These are phyloP conservation scores for Ditula angustiorana DNA, from an alignment of 2,888 invertebrate species.

Conservation along the genomic window DNA sequence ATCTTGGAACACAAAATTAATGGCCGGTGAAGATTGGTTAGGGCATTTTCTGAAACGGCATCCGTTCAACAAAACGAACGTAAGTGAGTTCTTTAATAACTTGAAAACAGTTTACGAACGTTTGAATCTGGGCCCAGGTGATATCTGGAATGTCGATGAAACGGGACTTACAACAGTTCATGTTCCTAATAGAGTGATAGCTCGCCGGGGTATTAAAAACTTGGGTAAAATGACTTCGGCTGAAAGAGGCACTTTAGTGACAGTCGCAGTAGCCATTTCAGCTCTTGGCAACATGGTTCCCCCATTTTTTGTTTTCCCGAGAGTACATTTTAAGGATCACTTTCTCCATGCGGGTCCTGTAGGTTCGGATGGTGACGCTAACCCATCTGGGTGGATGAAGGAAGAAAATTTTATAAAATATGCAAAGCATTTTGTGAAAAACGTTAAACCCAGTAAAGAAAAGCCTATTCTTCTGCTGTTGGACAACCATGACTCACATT, in stretches of 20 bases:
- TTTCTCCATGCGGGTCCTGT: not conserved
- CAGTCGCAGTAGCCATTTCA: not conserved
- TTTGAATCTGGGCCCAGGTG: no score
- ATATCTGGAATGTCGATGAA: not conserved
- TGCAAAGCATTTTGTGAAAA: conserved; percentile 33
- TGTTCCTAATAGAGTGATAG: not conserved
- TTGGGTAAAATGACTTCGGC: not conserved
- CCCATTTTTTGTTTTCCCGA: not conserved
- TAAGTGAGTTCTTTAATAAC: no score
- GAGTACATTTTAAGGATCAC: not conserved
- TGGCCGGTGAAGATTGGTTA: no score
- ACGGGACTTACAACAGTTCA: not conserved
- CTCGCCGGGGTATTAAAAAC: not conserved
- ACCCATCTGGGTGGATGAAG: conserved; percentile 24
- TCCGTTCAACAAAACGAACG: no score
- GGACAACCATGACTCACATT: conserved; percentile 39
- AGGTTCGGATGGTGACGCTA: not conserved
- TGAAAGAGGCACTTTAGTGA: not conserved
- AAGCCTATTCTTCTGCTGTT: conserved; percentile 24
- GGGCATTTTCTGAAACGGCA: no score
- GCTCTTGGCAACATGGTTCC: not conserved
- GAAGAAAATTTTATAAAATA: conserved; percentile 39
- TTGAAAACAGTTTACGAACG: no score
- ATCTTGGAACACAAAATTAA: no score
- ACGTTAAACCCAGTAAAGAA: conserved; percentile 5